phyloP scores from a whole-genome alignment of 2,797 vertebrate species.

The Thalassophryne amazonica region DNA sequence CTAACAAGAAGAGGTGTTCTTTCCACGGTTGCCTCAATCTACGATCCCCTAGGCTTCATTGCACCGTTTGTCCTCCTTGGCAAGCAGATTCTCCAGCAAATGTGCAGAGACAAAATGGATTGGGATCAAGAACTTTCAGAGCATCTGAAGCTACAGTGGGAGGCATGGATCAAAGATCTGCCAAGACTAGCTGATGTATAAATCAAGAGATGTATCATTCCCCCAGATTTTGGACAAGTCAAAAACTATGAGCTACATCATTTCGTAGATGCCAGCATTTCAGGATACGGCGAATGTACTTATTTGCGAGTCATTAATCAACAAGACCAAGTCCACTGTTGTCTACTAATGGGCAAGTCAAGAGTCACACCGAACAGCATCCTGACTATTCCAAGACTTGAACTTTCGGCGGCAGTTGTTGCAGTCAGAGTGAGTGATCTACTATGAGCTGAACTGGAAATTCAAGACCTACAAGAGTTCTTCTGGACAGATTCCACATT shows the following conservation, averaged over 20 bases:
- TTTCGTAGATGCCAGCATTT: conserved; percentile 11
- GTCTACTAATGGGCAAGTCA: conserved; percentile 29
- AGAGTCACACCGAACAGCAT: conserved; percentile 20
- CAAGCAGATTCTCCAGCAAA: conserved; percentile 42
- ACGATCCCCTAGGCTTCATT: conserved; percentile 33
- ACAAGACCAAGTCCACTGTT: conserved; percentile 14
- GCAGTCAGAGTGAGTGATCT: conserved; percentile 1
- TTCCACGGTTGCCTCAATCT: conserved; percentile 31
- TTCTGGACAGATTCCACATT: neutral
- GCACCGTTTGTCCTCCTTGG: conserved; percentile 31
- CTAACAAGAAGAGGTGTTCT: conserved; percentile 41
- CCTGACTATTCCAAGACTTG: conserved; percentile 16
- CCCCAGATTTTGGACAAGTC: conserved; percentile 3
- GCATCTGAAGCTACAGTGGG: conserved; percentile 16
- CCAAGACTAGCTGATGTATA: conserved; percentile 14
- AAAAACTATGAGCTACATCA: conserved; percentile 14
- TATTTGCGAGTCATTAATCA: conserved; percentile 12
- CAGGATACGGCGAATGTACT: conserved; percentile 14
- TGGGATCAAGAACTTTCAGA: conserved; percentile 37
- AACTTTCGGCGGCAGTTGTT: conserved; percentile 14
- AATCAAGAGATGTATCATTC: conserved; percentile 18
- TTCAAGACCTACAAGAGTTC: neutral
- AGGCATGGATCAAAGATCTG: conserved; percentile 29
- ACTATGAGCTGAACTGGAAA: neutral
- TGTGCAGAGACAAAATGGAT: conserved; percentile 21